Evolutionary conservation across 1,140 invertebrate genomes (phyloP).

Genomic region (Cyclargus thomasi): DNA sequence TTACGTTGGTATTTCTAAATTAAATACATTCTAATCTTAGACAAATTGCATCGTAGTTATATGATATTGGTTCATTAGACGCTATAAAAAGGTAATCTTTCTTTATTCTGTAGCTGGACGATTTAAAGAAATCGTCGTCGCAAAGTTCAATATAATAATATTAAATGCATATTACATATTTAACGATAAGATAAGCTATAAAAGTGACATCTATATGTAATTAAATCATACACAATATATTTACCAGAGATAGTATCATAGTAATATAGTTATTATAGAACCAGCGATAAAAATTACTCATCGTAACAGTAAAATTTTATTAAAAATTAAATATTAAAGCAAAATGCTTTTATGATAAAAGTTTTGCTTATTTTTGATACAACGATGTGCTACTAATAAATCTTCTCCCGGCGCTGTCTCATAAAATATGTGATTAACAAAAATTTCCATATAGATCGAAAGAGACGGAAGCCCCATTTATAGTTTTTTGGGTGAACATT

Average conservation of each 20-base stretch:
- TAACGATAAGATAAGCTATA: background rate
- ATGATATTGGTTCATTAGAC: background rate
- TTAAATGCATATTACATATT: background rate
- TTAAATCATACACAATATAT: no score
- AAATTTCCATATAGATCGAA: slow-evolving; percentile 12
- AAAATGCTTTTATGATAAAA: background rate
- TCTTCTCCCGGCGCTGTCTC: slow-evolving; percentile 3
- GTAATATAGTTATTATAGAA: no score
- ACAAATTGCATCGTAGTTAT: background rate
- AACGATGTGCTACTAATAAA: background rate
- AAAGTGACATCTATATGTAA: no score
- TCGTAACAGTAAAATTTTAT: background rate
- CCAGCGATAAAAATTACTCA: background rate
- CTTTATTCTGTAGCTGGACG: background rate
- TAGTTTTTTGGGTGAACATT: slow-evolving; percentile 1
- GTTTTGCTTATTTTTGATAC: background rate
- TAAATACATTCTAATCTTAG: background rate
- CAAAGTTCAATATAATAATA: background rate
- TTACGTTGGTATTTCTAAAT: background rate
- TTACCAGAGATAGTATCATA: no score
- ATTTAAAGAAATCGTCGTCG: background rate
- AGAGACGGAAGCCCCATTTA: background rate
- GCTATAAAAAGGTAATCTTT: background rate
- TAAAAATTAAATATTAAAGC: slow-evolving; percentile 4
- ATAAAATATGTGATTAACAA: slow-evolving; percentile 10